Evolutionary conservation across 2,888 invertebrate genomes (phyloP), one percentile per base, ranked within the genome.

Genomic region (Tiliacea citrago): DNA sequence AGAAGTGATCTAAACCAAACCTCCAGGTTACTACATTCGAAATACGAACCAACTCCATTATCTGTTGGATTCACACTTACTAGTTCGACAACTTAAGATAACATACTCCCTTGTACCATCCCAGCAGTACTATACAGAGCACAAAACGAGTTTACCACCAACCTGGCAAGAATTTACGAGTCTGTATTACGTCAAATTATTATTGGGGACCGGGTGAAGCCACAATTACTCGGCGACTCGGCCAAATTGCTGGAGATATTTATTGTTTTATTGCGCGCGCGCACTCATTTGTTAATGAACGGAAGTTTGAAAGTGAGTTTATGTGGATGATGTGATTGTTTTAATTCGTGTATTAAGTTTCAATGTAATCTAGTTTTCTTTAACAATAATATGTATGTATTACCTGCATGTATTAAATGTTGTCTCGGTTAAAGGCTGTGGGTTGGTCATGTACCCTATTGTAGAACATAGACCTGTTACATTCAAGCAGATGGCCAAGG

Each of bases 101-200:
- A 16, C 24, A 39, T 62, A 45, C 57, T 66, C 13, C 2, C 13
- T 10, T 60, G 35, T n/a, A n/a, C n/a, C n/a, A n/a, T n/a, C n/a
- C n/a, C n/a, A n/a, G n/a, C 1, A 10, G n/a, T 53, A 60, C 51
- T n/a, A 24, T 13, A 42, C 61, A 12, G 51, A 29, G 4, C 18
- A 63, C 67, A 24, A 62, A 84, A 84, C 84, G 35, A 63, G 84
- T 84, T 84, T 82, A 69, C 82, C 76, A 82, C 71, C 77, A 74
- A 79, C 78, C 79, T 51, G 68, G 70, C 71, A 90, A 81, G 86
- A 90, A 91, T 92, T 91, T 91, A 91, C 89, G 90, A 91, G 89
- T 84, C 85, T 79, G 86, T 83, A 90, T 92, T 91, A 91, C 88
- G 89, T 91, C 92, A 92, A 93, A 93, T 93, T 93, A 93, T 91